These are phyloP conservation scores for Nemurella pictetii DNA, from an alignment of 2,888 invertebrate species.

Conservation along the genomic window DNA sequence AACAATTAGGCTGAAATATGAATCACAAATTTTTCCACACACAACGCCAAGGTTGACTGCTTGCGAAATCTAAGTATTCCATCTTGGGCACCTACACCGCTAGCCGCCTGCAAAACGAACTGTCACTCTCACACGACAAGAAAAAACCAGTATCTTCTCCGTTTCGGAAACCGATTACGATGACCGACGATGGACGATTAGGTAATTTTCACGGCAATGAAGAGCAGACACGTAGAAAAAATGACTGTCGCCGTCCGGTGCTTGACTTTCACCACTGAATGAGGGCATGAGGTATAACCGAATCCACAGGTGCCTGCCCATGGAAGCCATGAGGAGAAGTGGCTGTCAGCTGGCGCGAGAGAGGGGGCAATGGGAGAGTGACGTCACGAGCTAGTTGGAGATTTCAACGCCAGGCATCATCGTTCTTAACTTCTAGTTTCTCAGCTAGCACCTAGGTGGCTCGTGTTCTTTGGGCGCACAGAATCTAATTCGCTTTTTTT, in stretches of 20 bases:
- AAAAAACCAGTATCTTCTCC: background rate
- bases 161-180: background rate
- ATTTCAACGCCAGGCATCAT: background rate
- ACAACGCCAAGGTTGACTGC: background rate
- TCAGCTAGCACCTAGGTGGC: too few relatives aligned
- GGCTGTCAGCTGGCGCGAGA: background rate
- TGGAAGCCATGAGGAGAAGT: background rate
- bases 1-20: background rate
- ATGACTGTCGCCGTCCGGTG: background rate
- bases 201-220: slow-evolving; percentile 22
- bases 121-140: background rate
- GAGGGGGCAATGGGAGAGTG: background rate
- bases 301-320: slow-evolving; percentile 8
- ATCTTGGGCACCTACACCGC: background rate
- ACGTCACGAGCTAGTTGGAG: background rate
- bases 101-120: background rate
- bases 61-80: background rate
- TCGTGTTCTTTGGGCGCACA: too few relatives aligned
- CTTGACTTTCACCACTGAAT: slow-evolving; percentile 24
- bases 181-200: slow-evolving; percentile 8
- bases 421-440: too few relatives aligned
- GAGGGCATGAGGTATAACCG: background rate
- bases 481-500: too few relatives aligned
- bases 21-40: background rate
- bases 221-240: slow-evolving; percentile 28